Evolutionary conservation across 2,888 invertebrate genomes (phyloP).

Genomic region (Matsumyia berberina): DNA sequence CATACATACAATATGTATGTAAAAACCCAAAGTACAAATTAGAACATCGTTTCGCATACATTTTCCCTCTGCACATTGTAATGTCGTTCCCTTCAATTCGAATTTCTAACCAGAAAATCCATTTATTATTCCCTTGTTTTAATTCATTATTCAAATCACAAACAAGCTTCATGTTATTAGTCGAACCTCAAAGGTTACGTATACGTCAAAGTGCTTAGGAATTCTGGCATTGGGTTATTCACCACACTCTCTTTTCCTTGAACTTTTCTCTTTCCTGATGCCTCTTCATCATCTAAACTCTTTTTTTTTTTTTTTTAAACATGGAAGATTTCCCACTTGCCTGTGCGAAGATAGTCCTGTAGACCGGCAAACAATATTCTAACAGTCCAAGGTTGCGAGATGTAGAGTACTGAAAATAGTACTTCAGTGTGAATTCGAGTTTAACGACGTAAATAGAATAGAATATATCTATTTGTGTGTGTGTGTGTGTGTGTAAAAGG

Average conservation of each 20-base stretch:
- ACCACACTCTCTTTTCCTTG: slow-evolving; percentile 56
- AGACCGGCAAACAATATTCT: slow-evolving; percentile 68
- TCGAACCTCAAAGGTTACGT: slow-evolving; percentile 33
- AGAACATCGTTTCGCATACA: not conserved
- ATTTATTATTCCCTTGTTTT: slow-evolving; percentile 13
- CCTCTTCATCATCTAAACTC: not conserved
- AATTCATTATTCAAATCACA: slow-evolving; percentile 61
- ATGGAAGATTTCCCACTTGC: slow-evolving; percentile 47
- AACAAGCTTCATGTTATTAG: slow-evolving; percentile 4
- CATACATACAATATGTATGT: no score
- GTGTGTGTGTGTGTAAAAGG: not conserved
- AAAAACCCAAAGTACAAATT: not conserved
- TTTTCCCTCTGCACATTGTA: not conserved
- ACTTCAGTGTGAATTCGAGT: slow-evolving; percentile 43
- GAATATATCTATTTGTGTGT: not conserved
- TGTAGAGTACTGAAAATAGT: slow-evolving; percentile 55
- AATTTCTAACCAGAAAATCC: not conserved
- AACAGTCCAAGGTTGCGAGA: slow-evolving; percentile 69
- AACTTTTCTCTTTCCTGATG: slow-evolving; percentile 24
- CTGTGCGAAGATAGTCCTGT: slow-evolving; percentile 47
- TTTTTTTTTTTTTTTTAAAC: slow-evolving; percentile 52
- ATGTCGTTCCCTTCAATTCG: slow-evolving; percentile 20
- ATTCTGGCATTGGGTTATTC: slow-evolving; percentile 32
- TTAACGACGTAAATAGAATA: slow-evolving; percentile 45
- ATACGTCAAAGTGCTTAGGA: slow-evolving; percentile 52